A percentile compares a stretch with the other conserved stretches of the same genome.
phyloP scores from a whole-genome alignment of 2,888 invertebrate genomes.

The Xylota sylvarum region DNA sequence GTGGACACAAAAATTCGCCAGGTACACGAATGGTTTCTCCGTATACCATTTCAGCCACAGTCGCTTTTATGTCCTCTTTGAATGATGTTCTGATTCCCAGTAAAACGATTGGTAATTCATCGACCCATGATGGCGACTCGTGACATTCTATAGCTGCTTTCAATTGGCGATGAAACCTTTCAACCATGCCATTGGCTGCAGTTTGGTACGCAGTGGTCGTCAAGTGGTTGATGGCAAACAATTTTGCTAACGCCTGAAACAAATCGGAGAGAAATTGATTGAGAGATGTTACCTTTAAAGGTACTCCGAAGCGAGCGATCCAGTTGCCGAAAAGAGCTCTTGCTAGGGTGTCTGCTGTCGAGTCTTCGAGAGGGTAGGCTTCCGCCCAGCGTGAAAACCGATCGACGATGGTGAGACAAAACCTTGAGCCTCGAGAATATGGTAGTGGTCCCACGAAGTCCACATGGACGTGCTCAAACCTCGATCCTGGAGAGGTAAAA shows the following conservation, averaged over 20 bases:
- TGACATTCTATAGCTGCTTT: neutral
- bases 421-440: neutral
- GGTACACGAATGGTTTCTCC: neutral
- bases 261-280: neutral
- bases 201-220: neutral
- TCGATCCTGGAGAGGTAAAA: neutral
- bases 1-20: neutral
- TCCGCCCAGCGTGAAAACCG: neutral
- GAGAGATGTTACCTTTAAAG: too few relatives aligned
- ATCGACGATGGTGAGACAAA: slow-evolving; percentile 1
- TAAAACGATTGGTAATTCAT: neutral
- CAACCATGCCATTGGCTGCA: neutral
- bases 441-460: slow-evolving; percentile 1
- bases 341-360: neutral
- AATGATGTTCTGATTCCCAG: neutral
- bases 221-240: neutral
- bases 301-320: too few relatives aligned
- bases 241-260: neutral
- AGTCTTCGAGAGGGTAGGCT: neutral
- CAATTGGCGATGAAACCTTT: too few relatives aligned
- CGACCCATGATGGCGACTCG: slow-evolving; percentile 2
- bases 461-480: neutral
- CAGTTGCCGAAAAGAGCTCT: neutral
- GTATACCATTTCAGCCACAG: slow-evolving; percentile 1
- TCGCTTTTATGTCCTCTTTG: slow-evolving; percentile 4